Evolutionary conservation across 2,888 invertebrate species (phyloP).

Genomic region (Plebejus anna): DNA sequence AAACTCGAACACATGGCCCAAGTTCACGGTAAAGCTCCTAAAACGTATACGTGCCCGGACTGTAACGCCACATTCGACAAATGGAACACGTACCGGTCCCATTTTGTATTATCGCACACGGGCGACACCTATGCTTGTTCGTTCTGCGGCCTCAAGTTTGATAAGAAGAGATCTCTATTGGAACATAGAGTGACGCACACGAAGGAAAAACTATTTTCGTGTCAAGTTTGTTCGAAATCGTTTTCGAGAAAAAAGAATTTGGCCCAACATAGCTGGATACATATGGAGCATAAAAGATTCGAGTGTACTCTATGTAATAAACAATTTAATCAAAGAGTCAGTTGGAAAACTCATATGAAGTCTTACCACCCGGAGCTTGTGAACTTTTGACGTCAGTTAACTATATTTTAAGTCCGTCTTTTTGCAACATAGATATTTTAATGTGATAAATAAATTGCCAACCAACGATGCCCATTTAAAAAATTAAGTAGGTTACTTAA

Average conservation of each 20-base stretch:
- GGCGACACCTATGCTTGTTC: constrained; percentile 50
- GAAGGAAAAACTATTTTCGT: constrained; percentile 65
- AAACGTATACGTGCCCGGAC: constrained; percentile 44
- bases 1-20: constrained; percentile 50
- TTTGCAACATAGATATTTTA: background rate
- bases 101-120: constrained; percentile 56
- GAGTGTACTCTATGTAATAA: constrained; percentile 56
- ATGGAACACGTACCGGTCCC: constrained; percentile 46
- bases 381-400: constrained; percentile 40
- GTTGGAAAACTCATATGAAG: constrained; percentile 60
- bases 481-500: no score
- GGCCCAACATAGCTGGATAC: constrained; percentile 62
- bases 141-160: constrained; percentile 61
- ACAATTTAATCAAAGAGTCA: constrained; percentile 49
- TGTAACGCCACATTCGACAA: constrained; percentile 45
- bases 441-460: background rate
- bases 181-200: constrained; percentile 71
- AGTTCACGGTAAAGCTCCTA: constrained; percentile 42
- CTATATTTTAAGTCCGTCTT: background rate
- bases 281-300: constrained; percentile 57
- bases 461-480: background rate
- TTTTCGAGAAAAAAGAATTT: constrained; percentile 61
- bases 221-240: constrained; percentile 65
- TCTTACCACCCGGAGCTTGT: constrained; percentile 55
- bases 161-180: constrained; percentile 60